phyloP scores from a whole-genome alignment of 2,888 invertebrate genomes.

The Drosophila ezoana region DNA sequence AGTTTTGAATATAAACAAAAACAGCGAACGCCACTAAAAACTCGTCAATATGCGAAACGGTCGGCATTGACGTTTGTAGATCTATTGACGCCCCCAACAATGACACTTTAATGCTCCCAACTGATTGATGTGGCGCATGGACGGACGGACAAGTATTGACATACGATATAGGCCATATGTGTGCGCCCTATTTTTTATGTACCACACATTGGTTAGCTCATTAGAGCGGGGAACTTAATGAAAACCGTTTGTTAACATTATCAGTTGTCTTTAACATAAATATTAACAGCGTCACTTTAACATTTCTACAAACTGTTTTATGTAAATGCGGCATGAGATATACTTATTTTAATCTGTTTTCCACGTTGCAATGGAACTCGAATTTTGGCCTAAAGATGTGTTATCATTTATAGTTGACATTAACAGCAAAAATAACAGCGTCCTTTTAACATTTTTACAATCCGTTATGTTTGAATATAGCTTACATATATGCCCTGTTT shows the following conservation, averaged over 20 bases:
- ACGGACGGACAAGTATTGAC: slow-evolving; percentile 47
- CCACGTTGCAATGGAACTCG: too few relatives aligned
- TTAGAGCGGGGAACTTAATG: slow-evolving; percentile 35
- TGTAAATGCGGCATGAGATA: background rate
- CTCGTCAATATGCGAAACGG: slow-evolving; percentile 65
- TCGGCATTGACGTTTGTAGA: slow-evolving; percentile 74
- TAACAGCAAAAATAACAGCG: background rate
- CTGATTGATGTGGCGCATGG: slow-evolving; percentile 69
- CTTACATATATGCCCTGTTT: background rate
- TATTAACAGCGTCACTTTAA: background rate
- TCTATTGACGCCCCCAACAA: slow-evolving; percentile 72
- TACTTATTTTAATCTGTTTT: too few relatives aligned
- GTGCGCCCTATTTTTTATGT: slow-evolving; percentile 25
- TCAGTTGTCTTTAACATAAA: background rate
- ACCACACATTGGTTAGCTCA: slow-evolving; percentile 24
- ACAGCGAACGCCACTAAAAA: slow-evolving; percentile 62
- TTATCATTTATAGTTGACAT: too few relatives aligned
- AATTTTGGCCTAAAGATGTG: too few relatives aligned
- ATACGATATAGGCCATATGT: slow-evolving; percentile 60
- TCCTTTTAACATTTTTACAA: background rate
- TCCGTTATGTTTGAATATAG: background rate
- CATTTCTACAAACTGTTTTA: background rate
- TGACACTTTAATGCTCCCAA: slow-evolving; percentile 71
- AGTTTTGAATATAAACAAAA: slow-evolving; percentile 67
- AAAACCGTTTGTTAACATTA: slow-evolving; percentile 2